phyloP scores from a whole-genome alignment of 1,140 invertebrate genomes.

The Cherax destructor region DNA sequence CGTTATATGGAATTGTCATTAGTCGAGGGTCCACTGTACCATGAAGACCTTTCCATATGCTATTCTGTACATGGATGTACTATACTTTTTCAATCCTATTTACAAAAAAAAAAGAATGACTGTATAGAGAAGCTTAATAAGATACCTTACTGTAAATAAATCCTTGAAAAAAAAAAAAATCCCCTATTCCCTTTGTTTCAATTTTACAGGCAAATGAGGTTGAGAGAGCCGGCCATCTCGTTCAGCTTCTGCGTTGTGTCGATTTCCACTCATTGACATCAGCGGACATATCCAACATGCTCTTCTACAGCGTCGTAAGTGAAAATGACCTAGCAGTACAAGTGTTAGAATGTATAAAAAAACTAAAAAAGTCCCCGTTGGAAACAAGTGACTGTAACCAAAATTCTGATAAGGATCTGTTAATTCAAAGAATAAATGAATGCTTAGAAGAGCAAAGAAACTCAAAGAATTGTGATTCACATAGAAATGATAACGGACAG shows the following conservation, averaged over 20 bases:
- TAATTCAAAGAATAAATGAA: background rate
- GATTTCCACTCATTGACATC: constrained; percentile 34
- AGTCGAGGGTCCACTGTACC: too few relatives aligned
- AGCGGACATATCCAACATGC: constrained; percentile 53
- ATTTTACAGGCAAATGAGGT: constrained; percentile 41
- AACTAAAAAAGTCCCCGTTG: background rate
- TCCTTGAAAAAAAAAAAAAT: too few relatives aligned
- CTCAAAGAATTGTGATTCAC: background rate
- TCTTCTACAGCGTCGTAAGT: constrained; percentile 45
- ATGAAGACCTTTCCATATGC: too few relatives aligned
- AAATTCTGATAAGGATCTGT: background rate
- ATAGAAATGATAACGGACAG: background rate
- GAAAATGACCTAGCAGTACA: constrained; percentile 46
- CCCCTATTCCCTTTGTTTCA: background rate
- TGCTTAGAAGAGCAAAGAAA: background rate
- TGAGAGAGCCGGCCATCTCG: constrained; percentile 25
- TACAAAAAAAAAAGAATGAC: too few relatives aligned
- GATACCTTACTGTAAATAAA: too few relatives aligned
- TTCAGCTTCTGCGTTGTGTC: constrained; percentile 35
- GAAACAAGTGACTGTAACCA: background rate
- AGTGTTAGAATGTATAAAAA: constrained; percentile 26
- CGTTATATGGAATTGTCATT: too few relatives aligned
- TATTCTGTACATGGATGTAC: too few relatives aligned
- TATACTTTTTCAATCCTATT: too few relatives aligned
- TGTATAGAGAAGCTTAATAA: too few relatives aligned